phyloP scores from a whole-genome alignment of 2,888 invertebrate genomes.

The Hypena proboscidalis region DNA sequence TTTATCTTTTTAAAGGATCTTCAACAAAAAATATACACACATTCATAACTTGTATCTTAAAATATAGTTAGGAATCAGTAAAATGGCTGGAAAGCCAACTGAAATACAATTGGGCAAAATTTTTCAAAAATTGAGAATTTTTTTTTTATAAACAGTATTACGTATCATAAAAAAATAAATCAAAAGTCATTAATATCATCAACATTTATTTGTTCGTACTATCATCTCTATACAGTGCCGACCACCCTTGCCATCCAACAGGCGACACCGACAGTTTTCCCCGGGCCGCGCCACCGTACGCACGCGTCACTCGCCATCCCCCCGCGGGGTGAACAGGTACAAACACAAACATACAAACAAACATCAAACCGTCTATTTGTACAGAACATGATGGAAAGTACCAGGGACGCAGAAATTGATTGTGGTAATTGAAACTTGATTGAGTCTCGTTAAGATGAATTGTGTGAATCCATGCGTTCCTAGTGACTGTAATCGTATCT shows the following conservation, averaged over 20 bases:
- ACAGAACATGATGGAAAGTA: conserved; percentile 19
- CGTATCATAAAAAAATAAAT: too few species aligned
- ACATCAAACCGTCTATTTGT: conserved; percentile 13
- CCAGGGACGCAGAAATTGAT: conserved; percentile 15
- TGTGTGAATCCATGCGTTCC: conserved; percentile 13
- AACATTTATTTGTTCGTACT: too few species aligned
- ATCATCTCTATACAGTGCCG: conserved; percentile 57
- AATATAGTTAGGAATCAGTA: too few species aligned
- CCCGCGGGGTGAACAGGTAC: conserved; percentile 63
- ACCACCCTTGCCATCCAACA: conserved; percentile 60
- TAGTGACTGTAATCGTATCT: conserved; percentile 14
- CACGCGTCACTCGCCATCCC: conserved; percentile 42
- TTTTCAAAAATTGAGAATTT: too few species aligned
- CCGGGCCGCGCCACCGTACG: conserved; percentile 47
- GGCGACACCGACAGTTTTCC: conserved; percentile 66
- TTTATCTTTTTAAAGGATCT: too few species aligned
- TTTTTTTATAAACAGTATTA: too few species aligned
- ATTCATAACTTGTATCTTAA: too few species aligned
- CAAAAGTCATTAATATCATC: too few species aligned
- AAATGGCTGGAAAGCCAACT: too few species aligned
- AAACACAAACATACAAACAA: conserved; percentile 36
- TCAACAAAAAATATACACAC: too few species aligned
- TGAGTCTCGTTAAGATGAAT: conserved; percentile 31
- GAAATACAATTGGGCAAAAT: too few species aligned
- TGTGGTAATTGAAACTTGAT: conserved; percentile 9